A percentile compares a stretch with the other conserved stretches of the same genome.
These are phyloP conservation scores for Oscheius sp. DNA, from an alignment of 1,140 invertebrate species.

Conservation along the genomic window DNA sequence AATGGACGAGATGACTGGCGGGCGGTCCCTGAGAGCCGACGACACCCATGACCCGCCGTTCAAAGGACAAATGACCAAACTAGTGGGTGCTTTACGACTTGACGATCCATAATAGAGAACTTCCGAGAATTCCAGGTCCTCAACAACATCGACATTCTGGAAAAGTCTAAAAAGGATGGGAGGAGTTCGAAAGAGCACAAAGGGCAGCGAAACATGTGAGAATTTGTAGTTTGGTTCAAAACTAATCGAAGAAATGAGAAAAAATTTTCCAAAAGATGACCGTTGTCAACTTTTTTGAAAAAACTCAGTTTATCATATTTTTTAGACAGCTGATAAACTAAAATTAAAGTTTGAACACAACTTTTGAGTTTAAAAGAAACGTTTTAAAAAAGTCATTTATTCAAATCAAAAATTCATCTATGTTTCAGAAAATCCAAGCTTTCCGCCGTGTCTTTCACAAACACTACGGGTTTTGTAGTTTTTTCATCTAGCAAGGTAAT, in stretches of 20 bases:
- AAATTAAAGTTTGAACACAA: no score
- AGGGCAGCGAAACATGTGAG: conserved; percentile 30
- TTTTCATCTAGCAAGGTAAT: conserved; percentile 12
- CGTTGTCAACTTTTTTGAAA: no score
- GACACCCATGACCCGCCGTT: conserved; percentile 22
- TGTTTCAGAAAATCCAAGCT: conserved; percentile 37
- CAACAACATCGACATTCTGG: conserved; percentile 31
- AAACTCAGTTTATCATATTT: no score
- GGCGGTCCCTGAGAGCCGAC: conserved; percentile 9
- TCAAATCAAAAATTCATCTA: no score
- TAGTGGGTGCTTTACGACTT: conserved; percentile 2
- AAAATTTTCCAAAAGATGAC: no score
- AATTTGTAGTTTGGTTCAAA: not conserved
- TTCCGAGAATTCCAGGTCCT: not conserved
- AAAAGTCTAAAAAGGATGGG: conserved; percentile 24
- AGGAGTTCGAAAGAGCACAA: conserved; percentile 19
- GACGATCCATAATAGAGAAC: no score
- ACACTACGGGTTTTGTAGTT: conserved; percentile 30
- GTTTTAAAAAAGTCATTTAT: no score
- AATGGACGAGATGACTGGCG: conserved; percentile 31
- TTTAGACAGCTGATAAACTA: no score
- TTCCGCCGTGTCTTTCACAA: conserved; percentile 31
- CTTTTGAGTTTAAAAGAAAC: no score
- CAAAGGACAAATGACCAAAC: conserved; percentile 30
- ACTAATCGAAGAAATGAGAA: not conserved